Evolutionary conservation across 2,113 vertebrate species (phyloP).

Genomic region (Halichoeres trimaculatus): DNA sequence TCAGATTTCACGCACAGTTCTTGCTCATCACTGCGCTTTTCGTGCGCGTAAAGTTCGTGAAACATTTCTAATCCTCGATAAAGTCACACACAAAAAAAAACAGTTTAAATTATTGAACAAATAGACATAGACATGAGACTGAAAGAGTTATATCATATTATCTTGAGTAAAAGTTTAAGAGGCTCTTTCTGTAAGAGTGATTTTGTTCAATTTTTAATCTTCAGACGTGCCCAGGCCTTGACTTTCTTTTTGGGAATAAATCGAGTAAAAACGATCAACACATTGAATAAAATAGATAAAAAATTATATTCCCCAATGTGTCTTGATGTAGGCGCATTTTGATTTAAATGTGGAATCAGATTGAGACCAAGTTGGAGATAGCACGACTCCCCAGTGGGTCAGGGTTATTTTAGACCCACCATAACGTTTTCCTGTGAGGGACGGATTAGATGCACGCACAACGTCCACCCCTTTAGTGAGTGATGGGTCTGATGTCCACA

Average conservation of each 20-base stretch:
- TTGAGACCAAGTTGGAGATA: conserved; percentile 19
- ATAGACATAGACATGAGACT: neutral
- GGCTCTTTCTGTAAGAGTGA: too few species aligned
- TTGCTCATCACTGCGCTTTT: neutral
- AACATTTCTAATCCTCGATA: neutral
- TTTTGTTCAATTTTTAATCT: neutral
- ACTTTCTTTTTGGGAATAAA: neutral
- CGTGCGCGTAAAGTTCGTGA: neutral
- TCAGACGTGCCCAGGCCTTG: neutral
- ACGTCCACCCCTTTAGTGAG: conserved; percentile 59
- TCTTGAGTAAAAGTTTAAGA: neutral
- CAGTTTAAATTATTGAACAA: neutral
- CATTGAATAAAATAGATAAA: too few species aligned
- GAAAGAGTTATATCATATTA: neutral
- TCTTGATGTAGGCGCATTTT: neutral
- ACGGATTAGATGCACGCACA: conserved; percentile 73
- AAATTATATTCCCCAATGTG: neutral
- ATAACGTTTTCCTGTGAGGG: conserved; percentile 57
- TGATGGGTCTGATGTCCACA: conserved; percentile 58
- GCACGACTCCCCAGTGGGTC: conserved; percentile 52
- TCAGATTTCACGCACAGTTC: conserved; percentile 31
- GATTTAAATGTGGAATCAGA: conserved; percentile 14
- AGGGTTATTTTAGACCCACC: conserved; percentile 43
- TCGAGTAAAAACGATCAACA: too few species aligned
- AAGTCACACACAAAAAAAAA: neutral